phyloP scores from a whole-genome alignment of 1,140 invertebrate species.

The Parasteatoda tepidariorum region DNA sequence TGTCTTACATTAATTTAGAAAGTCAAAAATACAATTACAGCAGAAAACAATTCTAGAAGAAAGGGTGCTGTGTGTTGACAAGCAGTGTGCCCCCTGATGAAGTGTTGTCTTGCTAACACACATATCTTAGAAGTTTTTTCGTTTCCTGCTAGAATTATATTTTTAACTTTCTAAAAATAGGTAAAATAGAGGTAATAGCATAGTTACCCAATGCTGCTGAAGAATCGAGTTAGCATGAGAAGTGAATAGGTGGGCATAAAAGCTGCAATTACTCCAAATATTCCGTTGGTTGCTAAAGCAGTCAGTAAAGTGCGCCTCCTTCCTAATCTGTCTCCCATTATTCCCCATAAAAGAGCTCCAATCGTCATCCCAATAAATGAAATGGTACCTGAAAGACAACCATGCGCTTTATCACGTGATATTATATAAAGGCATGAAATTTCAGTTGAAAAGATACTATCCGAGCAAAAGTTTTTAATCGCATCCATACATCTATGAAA shows the following conservation, averaged over 20 bases:
- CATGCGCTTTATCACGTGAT: neutral
- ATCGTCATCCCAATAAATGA: constrained; percentile 71
- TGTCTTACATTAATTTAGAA: too few species aligned
- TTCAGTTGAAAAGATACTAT: too few species aligned
- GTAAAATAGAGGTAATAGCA: neutral
- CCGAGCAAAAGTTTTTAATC: too few species aligned
- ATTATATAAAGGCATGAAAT: neutral
- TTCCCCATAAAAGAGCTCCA: constrained; percentile 72
- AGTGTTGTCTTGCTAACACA: too few species aligned
- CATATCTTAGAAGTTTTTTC: too few species aligned
- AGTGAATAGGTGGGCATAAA: constrained; percentile 69
- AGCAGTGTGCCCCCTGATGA: too few species aligned
- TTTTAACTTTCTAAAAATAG: too few species aligned
- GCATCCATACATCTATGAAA: too few species aligned
- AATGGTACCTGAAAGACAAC: constrained; percentile 48
- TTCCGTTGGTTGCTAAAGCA: constrained; percentile 70
- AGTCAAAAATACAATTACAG: too few species aligned
- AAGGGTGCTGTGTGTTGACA: too few species aligned
- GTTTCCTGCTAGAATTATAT: too few species aligned
- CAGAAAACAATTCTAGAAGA: too few species aligned
- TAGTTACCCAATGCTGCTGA: constrained; percentile 72
- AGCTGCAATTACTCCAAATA: constrained; percentile 69
- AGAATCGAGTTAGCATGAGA: constrained; percentile 69
- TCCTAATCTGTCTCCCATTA: constrained; percentile 70
- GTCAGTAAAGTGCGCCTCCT: constrained; percentile 68